Percentiles rank a stretch among this genome's conserved stretches.
Evolutionary conservation across 2,113 vertebrate species (phyloP).

Genomic region (Rhynchomys soricoides): DNA sequence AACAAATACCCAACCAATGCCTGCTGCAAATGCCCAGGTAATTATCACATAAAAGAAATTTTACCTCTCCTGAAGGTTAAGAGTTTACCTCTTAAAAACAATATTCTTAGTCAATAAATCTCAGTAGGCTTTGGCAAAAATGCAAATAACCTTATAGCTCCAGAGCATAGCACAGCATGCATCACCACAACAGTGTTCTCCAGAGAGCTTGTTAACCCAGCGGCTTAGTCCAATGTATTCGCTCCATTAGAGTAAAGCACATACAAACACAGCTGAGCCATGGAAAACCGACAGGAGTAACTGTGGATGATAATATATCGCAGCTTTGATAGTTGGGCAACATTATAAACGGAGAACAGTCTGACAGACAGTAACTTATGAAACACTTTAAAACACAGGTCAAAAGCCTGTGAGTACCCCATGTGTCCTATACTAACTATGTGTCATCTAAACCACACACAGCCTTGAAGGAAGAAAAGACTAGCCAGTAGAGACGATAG

Average conservation of each 20-base stretch:
- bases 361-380: conserved; percentile 63
- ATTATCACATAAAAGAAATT: conserved; percentile 23
- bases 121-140: conserved; percentile 70
- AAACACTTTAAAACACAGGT: conserved; percentile 71
- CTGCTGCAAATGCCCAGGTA: conserved; percentile 9
- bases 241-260: conserved; percentile 68
- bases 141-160: conserved; percentile 72
- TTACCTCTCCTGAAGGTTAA: conserved; percentile 5
- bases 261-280: conserved; percentile 69
- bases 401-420: neutral
- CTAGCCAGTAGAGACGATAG: neutral
- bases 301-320: conserved; percentile 73
- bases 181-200: conserved; percentile 79
- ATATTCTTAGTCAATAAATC: conserved; percentile 57
- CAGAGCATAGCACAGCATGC: conserved; percentile 67
- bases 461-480: neutral
- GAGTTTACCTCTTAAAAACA: conserved; percentile 48
- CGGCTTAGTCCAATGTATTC: conserved; percentile 77
- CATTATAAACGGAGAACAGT: conserved; percentile 75
- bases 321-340: conserved; percentile 81
- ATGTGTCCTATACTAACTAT: neutral
- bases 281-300: conserved; percentile 78
- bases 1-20: neutral
- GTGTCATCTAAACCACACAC: neutral
- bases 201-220: conserved; percentile 86